phyloP scores from a whole-genome alignment of 2,797 vertebrate species.

The Gallinago solitaria region DNA sequence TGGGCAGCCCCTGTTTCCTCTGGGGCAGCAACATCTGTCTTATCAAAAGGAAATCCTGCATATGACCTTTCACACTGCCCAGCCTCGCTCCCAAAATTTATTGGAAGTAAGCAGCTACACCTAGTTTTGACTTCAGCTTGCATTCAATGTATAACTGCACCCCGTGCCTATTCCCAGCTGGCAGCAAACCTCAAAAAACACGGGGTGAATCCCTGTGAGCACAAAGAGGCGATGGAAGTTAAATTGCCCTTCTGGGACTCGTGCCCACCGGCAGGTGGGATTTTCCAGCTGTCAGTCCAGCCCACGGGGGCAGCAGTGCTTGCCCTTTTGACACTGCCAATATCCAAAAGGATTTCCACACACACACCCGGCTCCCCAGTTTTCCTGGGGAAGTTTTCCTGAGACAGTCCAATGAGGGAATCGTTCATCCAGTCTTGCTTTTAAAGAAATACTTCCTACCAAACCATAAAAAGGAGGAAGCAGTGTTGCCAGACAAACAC shows the following conservation, averaged over 20 bases:
- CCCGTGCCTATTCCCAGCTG: not conserved
- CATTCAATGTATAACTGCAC: not conserved
- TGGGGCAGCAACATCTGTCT: fast-evolving
- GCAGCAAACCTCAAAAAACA: not conserved
- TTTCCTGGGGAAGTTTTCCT: not conserved
- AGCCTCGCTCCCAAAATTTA: not conserved
- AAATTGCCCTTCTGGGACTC: not conserved
- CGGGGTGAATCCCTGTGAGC: not conserved
- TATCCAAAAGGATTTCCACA: not conserved
- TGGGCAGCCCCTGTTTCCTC: not conserved
- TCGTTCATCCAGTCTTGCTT: not conserved
- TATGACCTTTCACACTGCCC: not conserved
- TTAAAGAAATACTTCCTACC: not conserved
- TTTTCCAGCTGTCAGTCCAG: not conserved
- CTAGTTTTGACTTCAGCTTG: not conserved
- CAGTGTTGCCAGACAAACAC: not conserved
- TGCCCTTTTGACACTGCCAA: not conserved
- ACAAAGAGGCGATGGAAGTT: not conserved
- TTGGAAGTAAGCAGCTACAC: not conserved
- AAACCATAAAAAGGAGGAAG: not conserved
- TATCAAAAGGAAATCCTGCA: not conserved
- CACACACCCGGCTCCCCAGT: fast-evolving
- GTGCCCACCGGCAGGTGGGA: not conserved
- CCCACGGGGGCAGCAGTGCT: fast-evolving
- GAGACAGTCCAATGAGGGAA: not conserved